phyloP scores from a whole-genome alignment of 2,888 invertebrate species.

The Spatulosminthurus flaviceps region DNA sequence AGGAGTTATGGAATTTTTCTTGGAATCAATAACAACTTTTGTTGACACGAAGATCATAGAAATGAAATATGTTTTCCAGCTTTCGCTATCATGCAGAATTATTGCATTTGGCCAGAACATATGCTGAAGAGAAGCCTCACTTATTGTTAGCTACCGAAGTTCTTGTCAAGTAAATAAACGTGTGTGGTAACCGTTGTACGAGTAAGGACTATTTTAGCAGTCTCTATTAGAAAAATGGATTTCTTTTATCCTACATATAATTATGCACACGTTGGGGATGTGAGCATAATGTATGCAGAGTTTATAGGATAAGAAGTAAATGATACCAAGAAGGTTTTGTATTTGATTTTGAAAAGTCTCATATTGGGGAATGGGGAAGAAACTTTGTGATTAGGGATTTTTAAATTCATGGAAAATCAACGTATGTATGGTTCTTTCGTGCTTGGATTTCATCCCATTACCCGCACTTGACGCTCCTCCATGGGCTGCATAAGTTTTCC shows the following conservation, averaged over 20 bases:
- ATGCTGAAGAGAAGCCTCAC: too few species aligned
- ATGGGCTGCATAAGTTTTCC: conserved; percentile 33
- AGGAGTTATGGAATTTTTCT: too few species aligned
- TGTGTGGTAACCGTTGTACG: too few species aligned
- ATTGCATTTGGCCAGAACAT: too few species aligned
- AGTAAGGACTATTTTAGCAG: too few species aligned
- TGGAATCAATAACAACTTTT: too few species aligned
- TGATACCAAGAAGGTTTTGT: neutral
- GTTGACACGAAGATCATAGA: too few species aligned
- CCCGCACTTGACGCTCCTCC: conserved; percentile 33
- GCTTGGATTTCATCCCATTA: conserved; percentile 43
- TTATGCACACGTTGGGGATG: neutral
- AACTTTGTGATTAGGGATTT: conserved; percentile 35
- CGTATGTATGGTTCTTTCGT: conserved; percentile 24
- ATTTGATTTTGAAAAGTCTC: neutral
- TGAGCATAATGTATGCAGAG: neutral
- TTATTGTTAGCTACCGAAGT: too few species aligned
- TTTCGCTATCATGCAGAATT: too few species aligned
- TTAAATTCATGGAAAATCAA: conserved; percentile 40
- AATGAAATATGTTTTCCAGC: too few species aligned
- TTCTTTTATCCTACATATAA: neutral
- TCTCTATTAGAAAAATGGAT: too few species aligned
- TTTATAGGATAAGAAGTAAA: neutral
- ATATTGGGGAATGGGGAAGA: neutral
- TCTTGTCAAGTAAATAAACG: too few species aligned